phyloP scores from a whole-genome alignment of 1,140 invertebrate species.

The Ceratina calcarata region DNA sequence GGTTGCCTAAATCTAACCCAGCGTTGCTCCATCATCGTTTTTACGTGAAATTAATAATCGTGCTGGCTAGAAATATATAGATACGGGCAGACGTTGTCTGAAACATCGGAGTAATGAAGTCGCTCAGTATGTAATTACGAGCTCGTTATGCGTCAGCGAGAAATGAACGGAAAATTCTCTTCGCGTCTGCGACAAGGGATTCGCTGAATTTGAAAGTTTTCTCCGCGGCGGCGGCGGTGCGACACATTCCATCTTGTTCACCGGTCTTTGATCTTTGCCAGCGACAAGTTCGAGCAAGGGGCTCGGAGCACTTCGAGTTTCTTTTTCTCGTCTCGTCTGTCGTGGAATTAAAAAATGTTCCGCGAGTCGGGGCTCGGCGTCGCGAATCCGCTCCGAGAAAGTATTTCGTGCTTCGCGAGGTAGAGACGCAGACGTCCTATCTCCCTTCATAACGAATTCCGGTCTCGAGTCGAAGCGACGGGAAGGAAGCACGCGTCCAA shows the following conservation, averaged over 20 bases:
- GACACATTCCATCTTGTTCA: conserved; percentile 36
- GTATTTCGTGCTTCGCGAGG: conserved; percentile 33
- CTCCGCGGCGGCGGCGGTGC: conserved; percentile 2
- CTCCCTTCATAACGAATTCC: conserved; percentile 17
- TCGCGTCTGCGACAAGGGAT: conserved; percentile 2
- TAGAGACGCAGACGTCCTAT: conserved; percentile 19
- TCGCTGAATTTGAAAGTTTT: conserved; percentile 45
- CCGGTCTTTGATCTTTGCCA: conserved; percentile 22
- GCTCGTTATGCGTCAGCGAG: background rate
- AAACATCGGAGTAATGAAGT: too few relatives aligned
- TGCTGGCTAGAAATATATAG: too few relatives aligned
- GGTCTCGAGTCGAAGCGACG: too few relatives aligned
- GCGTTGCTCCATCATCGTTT: background rate
- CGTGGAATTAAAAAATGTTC: conserved; percentile 40
- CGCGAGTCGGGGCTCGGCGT: background rate
- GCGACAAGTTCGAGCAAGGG: background rate
- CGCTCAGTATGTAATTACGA: too few relatives aligned
- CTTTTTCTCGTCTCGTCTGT: background rate
- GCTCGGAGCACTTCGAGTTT: background rate
- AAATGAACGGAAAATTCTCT: background rate
- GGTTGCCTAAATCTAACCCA: too few relatives aligned
- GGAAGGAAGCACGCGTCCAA: background rate
- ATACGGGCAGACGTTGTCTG: too few relatives aligned
- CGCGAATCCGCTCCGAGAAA: background rate
- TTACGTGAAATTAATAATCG: background rate